phyloP scores from a whole-genome alignment of 53 echinoderm and acorn worm genomes.

The Arbacia lixula region DNA sequence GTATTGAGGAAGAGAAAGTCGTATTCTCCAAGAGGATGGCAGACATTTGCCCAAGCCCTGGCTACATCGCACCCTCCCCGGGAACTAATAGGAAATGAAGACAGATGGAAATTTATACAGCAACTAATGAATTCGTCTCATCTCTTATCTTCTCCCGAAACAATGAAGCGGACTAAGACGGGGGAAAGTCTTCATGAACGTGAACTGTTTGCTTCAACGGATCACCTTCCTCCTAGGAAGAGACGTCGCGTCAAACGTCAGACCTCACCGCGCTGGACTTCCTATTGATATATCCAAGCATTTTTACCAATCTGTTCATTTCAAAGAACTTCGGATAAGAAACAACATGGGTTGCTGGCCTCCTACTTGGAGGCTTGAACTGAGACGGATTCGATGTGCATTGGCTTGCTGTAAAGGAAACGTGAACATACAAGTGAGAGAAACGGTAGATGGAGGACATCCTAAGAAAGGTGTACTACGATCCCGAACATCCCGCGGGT shows the following conservation, averaged over 20 bases:
- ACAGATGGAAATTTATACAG: conserved; percentile 38
- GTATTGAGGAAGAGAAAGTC: conserved; percentile 55
- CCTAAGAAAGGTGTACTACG: conserved; percentile 62
- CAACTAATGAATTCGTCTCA: too few species aligned
- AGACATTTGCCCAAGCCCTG: conserved; percentile 27
- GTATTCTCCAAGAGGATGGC: conserved; percentile 7
- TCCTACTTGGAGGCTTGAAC: conserved; percentile 3
- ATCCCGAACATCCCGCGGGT: conserved; percentile 62
- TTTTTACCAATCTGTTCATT: neutral
- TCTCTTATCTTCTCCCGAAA: too few species aligned
- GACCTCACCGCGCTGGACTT: neutral
- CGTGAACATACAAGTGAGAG: conserved; percentile 14
- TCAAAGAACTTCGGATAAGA: neutral
- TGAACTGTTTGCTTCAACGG: neutral
- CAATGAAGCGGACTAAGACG: too few species aligned
- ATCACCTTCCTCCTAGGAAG: neutral
- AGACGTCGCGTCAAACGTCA: neutral
- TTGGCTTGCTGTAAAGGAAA: conserved; percentile 65
- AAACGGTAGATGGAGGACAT: conserved; percentile 50
- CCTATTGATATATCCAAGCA: neutral
- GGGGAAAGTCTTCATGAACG: too few species aligned
- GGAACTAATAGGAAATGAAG: conserved; percentile 61
- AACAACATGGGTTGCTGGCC: conserved; percentile 68
- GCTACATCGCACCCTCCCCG: conserved; percentile 43
- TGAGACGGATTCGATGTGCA: conserved; percentile 26